Evolutionary conservation across 2,888 invertebrate genomes (phyloP).

Genomic region (Lithodes maja): DNA sequence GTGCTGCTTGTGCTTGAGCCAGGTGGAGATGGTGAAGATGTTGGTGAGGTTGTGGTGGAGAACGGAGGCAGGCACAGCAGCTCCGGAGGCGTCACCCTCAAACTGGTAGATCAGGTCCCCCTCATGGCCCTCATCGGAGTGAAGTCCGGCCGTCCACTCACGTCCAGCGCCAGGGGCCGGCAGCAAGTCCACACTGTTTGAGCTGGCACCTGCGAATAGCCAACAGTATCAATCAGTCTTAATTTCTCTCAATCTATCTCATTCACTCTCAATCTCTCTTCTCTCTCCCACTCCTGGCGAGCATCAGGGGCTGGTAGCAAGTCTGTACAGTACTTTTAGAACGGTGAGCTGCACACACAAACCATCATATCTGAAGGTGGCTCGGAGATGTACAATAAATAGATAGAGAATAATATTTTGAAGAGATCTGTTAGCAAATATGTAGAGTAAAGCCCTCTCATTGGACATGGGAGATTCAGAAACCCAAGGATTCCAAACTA

Average conservation of each 20-base stretch:
- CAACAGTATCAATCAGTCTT: neutral
- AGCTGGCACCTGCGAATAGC: slow-evolving; percentile 78
- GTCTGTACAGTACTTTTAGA: no score
- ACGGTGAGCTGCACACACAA: no score
- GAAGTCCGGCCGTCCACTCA: slow-evolving; percentile 88
- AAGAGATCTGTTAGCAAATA: no score
- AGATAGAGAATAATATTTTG: no score
- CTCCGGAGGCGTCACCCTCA: slow-evolving; percentile 92
- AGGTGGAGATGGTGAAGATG: slow-evolving; percentile 93
- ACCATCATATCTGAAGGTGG: no score
- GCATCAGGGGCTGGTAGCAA: neutral
- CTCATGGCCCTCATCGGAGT: slow-evolving; percentile 80
- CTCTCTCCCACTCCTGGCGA: neutral
- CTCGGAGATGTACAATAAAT: no score
- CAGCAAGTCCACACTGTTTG: slow-evolving; percentile 89
- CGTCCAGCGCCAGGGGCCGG: slow-evolving; percentile 85
- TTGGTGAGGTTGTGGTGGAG: slow-evolving; percentile 85
- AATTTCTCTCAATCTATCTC: no score
- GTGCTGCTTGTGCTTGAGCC: slow-evolving; percentile 93
- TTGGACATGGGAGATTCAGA: no score
- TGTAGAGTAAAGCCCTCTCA: no score
- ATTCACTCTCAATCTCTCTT: neutral
- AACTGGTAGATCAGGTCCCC: slow-evolving; percentile 90
- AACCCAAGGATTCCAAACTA: no score
- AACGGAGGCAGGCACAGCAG: slow-evolving; percentile 85